Conservation (phyloP, 2,797 vertebrate genomes). For the Percopsis omiscomaycus region DNA sequence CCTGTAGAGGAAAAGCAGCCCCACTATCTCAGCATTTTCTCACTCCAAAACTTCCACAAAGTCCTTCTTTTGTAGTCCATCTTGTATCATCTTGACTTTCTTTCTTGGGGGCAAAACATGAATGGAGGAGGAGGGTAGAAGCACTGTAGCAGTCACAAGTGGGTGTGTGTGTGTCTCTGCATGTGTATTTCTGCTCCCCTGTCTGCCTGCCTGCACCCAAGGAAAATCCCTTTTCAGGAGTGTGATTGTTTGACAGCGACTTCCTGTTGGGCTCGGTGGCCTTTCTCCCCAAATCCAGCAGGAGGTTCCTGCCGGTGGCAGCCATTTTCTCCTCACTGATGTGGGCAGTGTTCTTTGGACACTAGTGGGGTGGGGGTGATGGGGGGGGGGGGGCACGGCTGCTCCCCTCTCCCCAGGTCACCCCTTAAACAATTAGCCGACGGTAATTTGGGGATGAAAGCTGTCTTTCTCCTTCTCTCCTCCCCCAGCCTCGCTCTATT, state of each 20-base stretch:
- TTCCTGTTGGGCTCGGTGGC: slow-evolving; percentile 61
- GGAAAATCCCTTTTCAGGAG: slow-evolving; percentile 17
- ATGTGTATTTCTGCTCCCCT: slow-evolving; percentile 8
- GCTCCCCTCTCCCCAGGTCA: slow-evolving; percentile 71
- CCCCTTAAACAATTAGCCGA: slow-evolving; percentile 78
- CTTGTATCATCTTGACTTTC: slow-evolving; percentile 20
- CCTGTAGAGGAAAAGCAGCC: background rate
- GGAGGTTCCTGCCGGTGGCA: slow-evolving; percentile 65
- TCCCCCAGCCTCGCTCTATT: background rate
- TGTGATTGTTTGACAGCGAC: slow-evolving; percentile 59
- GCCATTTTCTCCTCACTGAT: slow-evolving; percentile 67
- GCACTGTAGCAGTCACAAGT: slow-evolving; percentile 12
- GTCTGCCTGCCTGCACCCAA: slow-evolving; percentile 18
- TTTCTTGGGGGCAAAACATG: slow-evolving; percentile 16
- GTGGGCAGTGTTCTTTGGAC: slow-evolving; percentile 50
- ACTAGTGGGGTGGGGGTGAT: slow-evolving; percentile 15
- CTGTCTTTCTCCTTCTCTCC: slow-evolving; percentile 13
- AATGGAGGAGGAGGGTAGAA: slow-evolving; percentile 8
- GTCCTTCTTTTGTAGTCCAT: slow-evolving; percentile 7
- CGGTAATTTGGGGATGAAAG: slow-evolving; percentile 76
- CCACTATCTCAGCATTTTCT: slow-evolving; percentile 20
- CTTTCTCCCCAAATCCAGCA: slow-evolving; percentile 62
- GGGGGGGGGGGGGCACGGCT: slow-evolving; percentile 27
- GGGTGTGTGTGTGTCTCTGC: slow-evolving; percentile 1
- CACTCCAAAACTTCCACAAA: slow-evolving; percentile 9